A percentile compares a stretch with the other conserved stretches of the same genome.
These are phyloP conservation scores for Nannoperca obscura DNA, from an alignment of 2,797 vertebrate species.

Conservation along the genomic window DNA sequence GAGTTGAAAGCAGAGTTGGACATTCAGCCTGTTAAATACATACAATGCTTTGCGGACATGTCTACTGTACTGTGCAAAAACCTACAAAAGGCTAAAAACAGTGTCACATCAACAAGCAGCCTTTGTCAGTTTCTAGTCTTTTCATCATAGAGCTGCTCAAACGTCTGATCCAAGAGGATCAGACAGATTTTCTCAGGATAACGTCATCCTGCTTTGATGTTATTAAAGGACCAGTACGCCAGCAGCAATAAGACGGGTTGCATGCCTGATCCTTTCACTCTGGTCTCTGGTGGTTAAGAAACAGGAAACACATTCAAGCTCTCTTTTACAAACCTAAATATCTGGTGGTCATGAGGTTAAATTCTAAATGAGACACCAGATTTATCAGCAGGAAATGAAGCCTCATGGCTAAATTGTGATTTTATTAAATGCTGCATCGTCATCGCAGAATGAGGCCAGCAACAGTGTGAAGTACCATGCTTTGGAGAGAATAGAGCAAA, in stretches of 20 bases:
- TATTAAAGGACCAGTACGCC: slow-evolving; percentile 52
- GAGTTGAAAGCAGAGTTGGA: slow-evolving; percentile 63
- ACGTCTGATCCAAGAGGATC: slow-evolving; percentile 65
- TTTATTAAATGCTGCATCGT: not conserved
- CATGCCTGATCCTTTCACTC: slow-evolving; percentile 17
- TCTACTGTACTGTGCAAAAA: slow-evolving; percentile 29
- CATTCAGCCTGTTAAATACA: slow-evolving; percentile 27
- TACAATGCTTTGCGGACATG: slow-evolving; percentile 16
- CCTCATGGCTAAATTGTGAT: not conserved
- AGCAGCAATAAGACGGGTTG: not conserved
- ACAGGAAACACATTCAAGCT: slow-evolving; percentile 4
- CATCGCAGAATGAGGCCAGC: not conserved
- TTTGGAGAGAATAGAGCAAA: not conserved
- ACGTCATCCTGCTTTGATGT: slow-evolving; percentile 70
- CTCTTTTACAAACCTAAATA: not conserved
- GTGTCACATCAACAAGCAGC: slow-evolving; percentile 49
- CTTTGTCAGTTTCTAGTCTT: slow-evolving; percentile 64
- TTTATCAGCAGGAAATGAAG: not conserved
- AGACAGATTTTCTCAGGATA: slow-evolving; percentile 64
- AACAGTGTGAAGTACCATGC: not conserved
- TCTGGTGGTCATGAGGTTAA: not conserved
- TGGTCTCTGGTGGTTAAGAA: not conserved
- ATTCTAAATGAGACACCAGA: too few relatives aligned
- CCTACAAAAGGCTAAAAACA: slow-evolving; percentile 26
- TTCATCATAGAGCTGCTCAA: slow-evolving; percentile 70